phyloP scores from a whole-genome alignment of 2,113 vertebrate species.

The Herpailurus yagouaroundi region DNA sequence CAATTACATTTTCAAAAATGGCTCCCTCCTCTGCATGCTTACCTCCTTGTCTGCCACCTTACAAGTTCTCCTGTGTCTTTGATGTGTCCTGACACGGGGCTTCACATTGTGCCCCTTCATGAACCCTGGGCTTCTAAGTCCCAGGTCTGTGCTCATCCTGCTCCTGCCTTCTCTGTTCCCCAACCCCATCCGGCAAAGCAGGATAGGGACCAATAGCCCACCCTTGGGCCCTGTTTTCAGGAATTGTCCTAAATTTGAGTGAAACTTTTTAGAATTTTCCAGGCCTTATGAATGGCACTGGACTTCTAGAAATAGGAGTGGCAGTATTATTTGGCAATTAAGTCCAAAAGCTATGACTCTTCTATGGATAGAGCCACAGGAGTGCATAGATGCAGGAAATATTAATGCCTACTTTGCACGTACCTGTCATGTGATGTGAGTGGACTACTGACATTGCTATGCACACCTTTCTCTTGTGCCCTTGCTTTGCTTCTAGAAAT shows the following conservation, averaged over 20 bases:
- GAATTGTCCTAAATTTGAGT: background rate
- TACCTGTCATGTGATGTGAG: background rate
- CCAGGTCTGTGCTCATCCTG: background rate
- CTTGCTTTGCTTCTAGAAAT: slow-evolving; percentile 90
- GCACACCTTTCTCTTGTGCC: slow-evolving; percentile 47
- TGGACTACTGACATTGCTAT: background rate
- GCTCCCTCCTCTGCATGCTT: background rate
- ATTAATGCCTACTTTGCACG: background rate
- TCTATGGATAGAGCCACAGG: background rate
- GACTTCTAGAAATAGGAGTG: background rate
- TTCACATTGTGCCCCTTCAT: background rate
- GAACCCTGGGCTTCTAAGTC: background rate
- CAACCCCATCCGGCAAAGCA: background rate
- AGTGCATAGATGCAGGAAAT: background rate
- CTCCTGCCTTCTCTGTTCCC: background rate
- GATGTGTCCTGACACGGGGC: background rate
- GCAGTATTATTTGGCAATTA: background rate
- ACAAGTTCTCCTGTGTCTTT: background rate
- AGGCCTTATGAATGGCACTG: slow-evolving; percentile 5
- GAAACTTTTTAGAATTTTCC: slow-evolving; percentile 27
- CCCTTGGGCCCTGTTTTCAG: background rate
- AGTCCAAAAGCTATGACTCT: background rate
- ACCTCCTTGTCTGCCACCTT: background rate
- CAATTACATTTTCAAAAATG: slow-evolving; percentile 38
- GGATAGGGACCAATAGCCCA: background rate